phyloP scores from a whole-genome alignment of 2,797 vertebrate species.

The Botia almorhae region DNA sequence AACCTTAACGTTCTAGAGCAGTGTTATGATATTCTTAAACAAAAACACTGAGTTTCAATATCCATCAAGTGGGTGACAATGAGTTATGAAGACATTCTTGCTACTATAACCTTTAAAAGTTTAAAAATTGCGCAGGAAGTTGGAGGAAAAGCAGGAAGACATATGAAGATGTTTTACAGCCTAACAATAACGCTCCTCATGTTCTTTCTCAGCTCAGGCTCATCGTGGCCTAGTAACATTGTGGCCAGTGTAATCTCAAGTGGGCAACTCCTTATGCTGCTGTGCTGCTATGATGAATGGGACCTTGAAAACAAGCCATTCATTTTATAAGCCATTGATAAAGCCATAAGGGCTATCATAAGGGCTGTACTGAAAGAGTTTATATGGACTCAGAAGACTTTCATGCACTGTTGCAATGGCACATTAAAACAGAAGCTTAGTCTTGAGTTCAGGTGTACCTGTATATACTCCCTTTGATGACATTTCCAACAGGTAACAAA shows the following conservation, averaged over 20 bases:
- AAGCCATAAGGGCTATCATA: conserved; percentile 50
- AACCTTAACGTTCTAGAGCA: neutral
- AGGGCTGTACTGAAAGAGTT: conserved; percentile 22
- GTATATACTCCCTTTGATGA: neutral
- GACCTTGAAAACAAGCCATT: conserved; percentile 51
- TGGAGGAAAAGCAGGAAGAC: conserved; percentile 48
- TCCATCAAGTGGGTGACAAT: conserved; percentile 56
- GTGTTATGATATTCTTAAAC: neutral
- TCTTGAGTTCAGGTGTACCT: neutral
- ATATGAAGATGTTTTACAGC: conserved; percentile 69
- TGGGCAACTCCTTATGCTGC: conserved; percentile 44
- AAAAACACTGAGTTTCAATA: conserved; percentile 19
- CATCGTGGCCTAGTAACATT: conserved; percentile 53
- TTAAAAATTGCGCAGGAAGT: conserved; percentile 57
- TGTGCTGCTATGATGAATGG: conserved; percentile 39
- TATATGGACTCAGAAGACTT: neutral
- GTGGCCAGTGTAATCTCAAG: conserved; percentile 54
- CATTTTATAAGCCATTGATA: conserved; percentile 48
- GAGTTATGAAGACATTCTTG: conserved; percentile 15
- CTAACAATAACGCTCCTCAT: conserved; percentile 47
- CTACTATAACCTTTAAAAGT: conserved; percentile 57
- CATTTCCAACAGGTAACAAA: conserved; percentile 4
- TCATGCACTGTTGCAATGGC: neutral
- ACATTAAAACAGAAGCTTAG: neutral
- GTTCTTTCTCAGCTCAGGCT: conserved; percentile 55